A percentile compares a stretch with the other conserved stretches of the same genome.
These are phyloP conservation scores for Malaclemys terrapin DNA, from an alignment of 2,113 vertebrate species.

Conservation along the genomic window DNA sequence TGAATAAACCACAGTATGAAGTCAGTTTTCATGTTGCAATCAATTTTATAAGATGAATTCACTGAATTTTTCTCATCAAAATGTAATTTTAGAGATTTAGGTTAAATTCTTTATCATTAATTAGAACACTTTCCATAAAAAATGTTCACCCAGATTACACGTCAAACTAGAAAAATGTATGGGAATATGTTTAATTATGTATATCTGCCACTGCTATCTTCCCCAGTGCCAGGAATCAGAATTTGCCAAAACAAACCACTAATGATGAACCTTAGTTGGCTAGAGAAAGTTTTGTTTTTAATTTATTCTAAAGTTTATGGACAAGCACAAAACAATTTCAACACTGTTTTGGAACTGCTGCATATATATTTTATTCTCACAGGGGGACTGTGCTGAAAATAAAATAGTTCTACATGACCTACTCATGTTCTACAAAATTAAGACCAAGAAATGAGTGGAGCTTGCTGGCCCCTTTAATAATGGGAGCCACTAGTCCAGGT, in stretches of 20 bases:
- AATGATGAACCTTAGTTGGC: background rate
- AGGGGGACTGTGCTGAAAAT: background rate
- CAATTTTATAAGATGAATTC: background rate
- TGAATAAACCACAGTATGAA: background rate
- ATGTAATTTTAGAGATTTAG: background rate
- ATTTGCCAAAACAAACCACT: background rate
- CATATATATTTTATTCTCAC: background rate
- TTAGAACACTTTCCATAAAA: background rate
- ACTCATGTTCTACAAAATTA: background rate
- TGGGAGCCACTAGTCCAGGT: background rate
- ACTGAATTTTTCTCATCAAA: background rate
- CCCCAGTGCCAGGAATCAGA: background rate
- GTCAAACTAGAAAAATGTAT: background rate
- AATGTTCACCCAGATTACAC: background rate
- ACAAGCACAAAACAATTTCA: background rate
- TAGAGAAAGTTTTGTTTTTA: background rate
- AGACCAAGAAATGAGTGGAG: background rate
- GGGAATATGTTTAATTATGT: background rate
- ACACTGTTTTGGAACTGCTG: background rate
- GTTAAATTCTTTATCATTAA: background rate
- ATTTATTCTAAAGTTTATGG: background rate
- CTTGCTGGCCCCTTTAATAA: background rate
- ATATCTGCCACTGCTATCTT: fast-evolving
- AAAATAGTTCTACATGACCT: background rate
- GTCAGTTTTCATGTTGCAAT: background rate